Evolutionary conservation across 2,888 invertebrate genomes (phyloP).

Genomic region (Drosophila parthenogenetica): DNA sequence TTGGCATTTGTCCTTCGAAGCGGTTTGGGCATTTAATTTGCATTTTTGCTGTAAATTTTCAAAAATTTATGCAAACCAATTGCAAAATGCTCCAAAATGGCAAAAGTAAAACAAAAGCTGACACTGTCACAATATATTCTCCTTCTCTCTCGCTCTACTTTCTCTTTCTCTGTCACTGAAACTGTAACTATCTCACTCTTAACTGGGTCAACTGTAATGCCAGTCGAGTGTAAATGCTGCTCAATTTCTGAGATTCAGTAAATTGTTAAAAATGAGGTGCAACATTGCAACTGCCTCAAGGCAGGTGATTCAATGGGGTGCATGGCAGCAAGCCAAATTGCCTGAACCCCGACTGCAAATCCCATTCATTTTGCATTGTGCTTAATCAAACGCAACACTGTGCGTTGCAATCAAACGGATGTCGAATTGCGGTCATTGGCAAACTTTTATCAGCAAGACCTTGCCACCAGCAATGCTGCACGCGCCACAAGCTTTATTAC

Average conservation of each 20-base stretch:
- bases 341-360: not conserved
- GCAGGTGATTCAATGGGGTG: constrained; percentile 8
- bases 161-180: no score
- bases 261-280: constrained; percentile 22
- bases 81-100: constrained; percentile 26
- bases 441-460: constrained; percentile 17
- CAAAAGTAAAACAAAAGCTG: constrained; percentile 26
- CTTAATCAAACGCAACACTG: not conserved
- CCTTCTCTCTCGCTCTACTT: not conserved
- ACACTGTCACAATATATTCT: not conserved
- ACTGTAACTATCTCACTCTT: not conserved
- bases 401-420: constrained; percentile 24
- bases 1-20: not conserved
- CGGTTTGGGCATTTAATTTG: constrained; percentile 35
- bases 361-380: not conserved
- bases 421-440: constrained; percentile 13
- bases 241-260: constrained; percentile 14
- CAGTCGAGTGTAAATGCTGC: not conserved
- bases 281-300: not conserved
- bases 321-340: constrained; percentile 4
- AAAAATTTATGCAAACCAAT: constrained; percentile 33
- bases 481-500: constrained; percentile 3
- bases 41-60: constrained; percentile 21
- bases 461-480: constrained; percentile 9
- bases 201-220: constrained; percentile 43